A percentile compares a stretch with the other conserved stretches of the same genome.
These are phyloP conservation scores for Strigamia transsilvanica DNA, from an alignment of 2,888 invertebrate genomes.

Conservation along the genomic window DNA sequence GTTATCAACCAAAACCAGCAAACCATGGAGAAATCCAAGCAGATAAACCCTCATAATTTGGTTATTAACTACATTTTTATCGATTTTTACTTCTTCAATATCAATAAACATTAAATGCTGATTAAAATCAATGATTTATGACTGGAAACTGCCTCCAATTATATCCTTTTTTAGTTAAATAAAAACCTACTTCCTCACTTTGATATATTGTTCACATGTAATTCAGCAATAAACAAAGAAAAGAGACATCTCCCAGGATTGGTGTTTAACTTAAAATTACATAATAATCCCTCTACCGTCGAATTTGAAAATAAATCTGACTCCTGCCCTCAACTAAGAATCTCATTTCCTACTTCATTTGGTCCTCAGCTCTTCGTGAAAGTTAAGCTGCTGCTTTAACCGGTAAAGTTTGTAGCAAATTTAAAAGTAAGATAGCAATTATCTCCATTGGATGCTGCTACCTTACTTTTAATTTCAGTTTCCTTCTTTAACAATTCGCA, in stretches of 20 bases:
- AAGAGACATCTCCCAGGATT: not conserved
- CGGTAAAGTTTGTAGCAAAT: not conserved
- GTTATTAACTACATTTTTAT: too few species aligned
- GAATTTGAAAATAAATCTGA: not conserved
- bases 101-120: too few species aligned
- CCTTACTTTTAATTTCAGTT: not conserved
- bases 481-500: not conserved
- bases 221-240: not conserved
- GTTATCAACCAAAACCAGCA: too few species aligned
- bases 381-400: not conserved
- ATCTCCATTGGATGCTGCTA: not conserved
- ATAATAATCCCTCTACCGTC: constrained; percentile 2
- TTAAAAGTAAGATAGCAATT: not conserved
- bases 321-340: not conserved
- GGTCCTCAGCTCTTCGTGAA: constrained; percentile 6
- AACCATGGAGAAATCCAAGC: too few species aligned
- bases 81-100: too few species aligned
- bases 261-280: not conserved
- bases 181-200: too few species aligned
- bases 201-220: too few species aligned
- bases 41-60: too few species aligned
- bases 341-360: not conserved
- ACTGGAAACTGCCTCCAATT: not conserved
- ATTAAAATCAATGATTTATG: not conserved
- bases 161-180: not conserved